Base-by-base conservation (phyloP, 2,797 vertebrate genomes). In the Urocyon cinereoargenteus region DNA sequence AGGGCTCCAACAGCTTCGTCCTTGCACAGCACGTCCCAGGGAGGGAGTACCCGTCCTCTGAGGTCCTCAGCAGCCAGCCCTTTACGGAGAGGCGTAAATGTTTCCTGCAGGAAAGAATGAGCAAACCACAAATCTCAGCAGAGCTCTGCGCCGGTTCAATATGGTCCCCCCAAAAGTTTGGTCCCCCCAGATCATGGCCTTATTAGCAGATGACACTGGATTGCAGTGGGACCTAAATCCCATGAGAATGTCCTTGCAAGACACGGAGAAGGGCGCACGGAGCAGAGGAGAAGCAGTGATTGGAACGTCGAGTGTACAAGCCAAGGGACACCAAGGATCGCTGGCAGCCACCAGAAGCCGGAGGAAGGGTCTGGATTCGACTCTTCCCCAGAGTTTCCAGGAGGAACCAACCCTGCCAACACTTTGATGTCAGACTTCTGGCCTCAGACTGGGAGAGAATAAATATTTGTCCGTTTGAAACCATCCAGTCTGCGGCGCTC, bases 281-380 rank as follows among this genome's bases (percentile, higher is more conserved):
- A 55, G 83, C 5, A 3, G n/a, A 61, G 14, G 31, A 53, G 53
- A 72, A 49, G 10, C 84, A 21, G 77, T 57, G 1, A 12, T 6
- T 24, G 45, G 19, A 14, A 18, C 1, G 0, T 31, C 5, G 14
- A 0, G 13, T 15, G 31, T 24, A 7, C 11, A 31, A 13, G 19
- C 61, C 81, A 49, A 4, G 10, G 51, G 22, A 1, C 2, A 7
- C 31, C n/a, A 53, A 18, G 66, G 10, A 19, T 9, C 19, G 6
- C 57, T 19, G 1, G 36, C 10, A 24, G 26, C 84, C 34, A 0
- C 70, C 11, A 18, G 53, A 24, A 68, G 77, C 68, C 26, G 11
- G 40, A n/a, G 57, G 36, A 45, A 12, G n/a, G 62, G 2, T 22
- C 53, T 15, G 7, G 36, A 5, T 40, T 19, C 28, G 51, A 34